These are phyloP conservation scores for Aplochiton taeniatus DNA, from an alignment of 2,797 vertebrate genomes.

Conservation along the genomic window DNA sequence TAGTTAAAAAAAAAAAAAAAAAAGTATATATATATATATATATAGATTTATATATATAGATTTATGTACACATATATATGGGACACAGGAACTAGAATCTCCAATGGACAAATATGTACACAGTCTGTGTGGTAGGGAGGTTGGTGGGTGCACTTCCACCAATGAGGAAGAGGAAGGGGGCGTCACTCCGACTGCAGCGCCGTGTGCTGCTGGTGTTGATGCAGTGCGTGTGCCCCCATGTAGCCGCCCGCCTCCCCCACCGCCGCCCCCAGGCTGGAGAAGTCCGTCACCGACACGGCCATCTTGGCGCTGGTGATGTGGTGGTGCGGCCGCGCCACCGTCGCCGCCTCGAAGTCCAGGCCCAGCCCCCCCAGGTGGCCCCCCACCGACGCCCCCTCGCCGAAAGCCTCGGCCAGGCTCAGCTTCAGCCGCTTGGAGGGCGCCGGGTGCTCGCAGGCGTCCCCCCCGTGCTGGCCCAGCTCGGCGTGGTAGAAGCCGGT, in stretches of 20 bases:
- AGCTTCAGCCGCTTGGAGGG: slow-evolving; percentile 82
- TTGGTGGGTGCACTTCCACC: slow-evolving; percentile 1
- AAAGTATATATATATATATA: slow-evolving; percentile 40
- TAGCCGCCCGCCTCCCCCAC: slow-evolving; percentile 80
- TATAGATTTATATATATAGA: slow-evolving; percentile 37
- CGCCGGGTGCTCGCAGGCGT: slow-evolving; percentile 78
- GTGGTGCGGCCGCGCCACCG: slow-evolving; percentile 52
- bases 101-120: slow-evolving; percentile 85
- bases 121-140: slow-evolving; percentile 53
- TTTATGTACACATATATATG: slow-evolving; percentile 28
- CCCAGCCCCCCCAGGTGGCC: slow-evolving; percentile 62
- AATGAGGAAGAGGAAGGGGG: background rate
- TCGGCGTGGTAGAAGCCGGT: slow-evolving; percentile 88
- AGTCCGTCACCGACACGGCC: slow-evolving; percentile 88
- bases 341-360: slow-evolving; percentile 79
- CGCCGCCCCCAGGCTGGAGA: slow-evolving; percentile 78
- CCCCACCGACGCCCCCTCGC: slow-evolving; percentile 81
- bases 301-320: slow-evolving; percentile 88
- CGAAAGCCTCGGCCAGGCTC: slow-evolving; percentile 82
- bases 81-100: slow-evolving; percentile 62
- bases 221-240: slow-evolving; percentile 60
- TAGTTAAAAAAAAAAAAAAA: slow-evolving; percentile 68
- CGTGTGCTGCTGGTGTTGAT: slow-evolving; percentile 79
- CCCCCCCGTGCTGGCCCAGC: slow-evolving; percentile 74
- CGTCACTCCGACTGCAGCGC: slow-evolving; percentile 84